Evolutionary conservation across 2,888 invertebrate genomes (phyloP).

Genomic region (Hirudinaria manillensis): DNA sequence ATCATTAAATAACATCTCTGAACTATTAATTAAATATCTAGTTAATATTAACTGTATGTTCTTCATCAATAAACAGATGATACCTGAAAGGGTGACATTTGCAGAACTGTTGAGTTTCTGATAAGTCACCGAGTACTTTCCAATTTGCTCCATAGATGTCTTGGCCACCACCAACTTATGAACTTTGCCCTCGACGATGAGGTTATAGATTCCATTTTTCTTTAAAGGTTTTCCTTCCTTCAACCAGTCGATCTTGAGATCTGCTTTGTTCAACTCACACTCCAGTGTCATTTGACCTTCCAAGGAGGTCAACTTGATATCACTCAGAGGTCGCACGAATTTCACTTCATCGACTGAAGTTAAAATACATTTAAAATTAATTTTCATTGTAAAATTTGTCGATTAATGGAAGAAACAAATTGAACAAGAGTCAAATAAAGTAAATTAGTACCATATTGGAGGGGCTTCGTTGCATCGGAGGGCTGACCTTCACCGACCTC

Average conservation of each 20-base stretch:
- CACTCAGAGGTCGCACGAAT: slow-evolving; percentile 39
- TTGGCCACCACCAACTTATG: slow-evolving; percentile 38
- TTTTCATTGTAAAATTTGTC: background rate
- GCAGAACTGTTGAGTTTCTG: slow-evolving; percentile 36
- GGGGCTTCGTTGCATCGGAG: slow-evolving; percentile 36
- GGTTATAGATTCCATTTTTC: slow-evolving; percentile 37
- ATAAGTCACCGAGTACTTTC: slow-evolving; percentile 40
- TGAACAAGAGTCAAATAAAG: background rate
- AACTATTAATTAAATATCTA: too few relatives aligned
- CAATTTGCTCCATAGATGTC: slow-evolving; percentile 37
- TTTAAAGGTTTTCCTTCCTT: slow-evolving; percentile 40
- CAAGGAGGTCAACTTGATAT: slow-evolving; percentile 38
- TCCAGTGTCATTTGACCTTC: slow-evolving; percentile 37
- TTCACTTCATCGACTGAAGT: slow-evolving; percentile 38
- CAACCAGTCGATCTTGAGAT: slow-evolving; percentile 39
- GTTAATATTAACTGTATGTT: too few relatives aligned
- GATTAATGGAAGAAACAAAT: background rate
- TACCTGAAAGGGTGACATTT: slow-evolving; percentile 38
- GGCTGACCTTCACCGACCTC: slow-evolving; percentile 63
- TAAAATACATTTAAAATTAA: background rate
- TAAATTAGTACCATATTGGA: slow-evolving; percentile 34
- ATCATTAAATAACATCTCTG: background rate
- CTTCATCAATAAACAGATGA: background rate
- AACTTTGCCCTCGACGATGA: slow-evolving; percentile 31
- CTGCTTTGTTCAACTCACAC: slow-evolving; percentile 38